These are phyloP conservation scores for Epinephelus fuscoguttatus DNA, from an alignment of 2,113 vertebrate genomes.

Conservation along the genomic window DNA sequence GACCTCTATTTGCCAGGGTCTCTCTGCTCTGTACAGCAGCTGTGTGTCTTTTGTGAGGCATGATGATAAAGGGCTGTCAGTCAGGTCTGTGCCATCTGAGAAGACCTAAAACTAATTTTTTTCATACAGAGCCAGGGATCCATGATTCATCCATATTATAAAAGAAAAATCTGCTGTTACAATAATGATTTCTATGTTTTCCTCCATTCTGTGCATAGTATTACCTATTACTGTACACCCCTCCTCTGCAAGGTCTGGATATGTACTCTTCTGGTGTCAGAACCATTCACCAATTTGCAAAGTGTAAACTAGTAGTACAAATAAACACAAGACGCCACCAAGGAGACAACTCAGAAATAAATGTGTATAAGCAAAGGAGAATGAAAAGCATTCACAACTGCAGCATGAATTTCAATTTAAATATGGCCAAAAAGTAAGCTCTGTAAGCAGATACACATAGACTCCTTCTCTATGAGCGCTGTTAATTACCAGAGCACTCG, in stretches of 20 bases:
- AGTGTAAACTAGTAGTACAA: background rate
- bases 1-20: conserved; percentile 77
- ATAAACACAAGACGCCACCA: background rate
- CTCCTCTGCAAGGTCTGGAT: background rate
- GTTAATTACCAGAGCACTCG: conserved; percentile 89
- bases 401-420: background rate
- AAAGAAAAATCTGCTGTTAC: background rate
- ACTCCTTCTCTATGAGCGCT: background rate
- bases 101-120: conserved; percentile 35
- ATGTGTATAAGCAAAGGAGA: background rate
- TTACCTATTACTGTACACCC: background rate
- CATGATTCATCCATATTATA: background rate
- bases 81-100: conserved; percentile 35
- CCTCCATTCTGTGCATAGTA: background rate
- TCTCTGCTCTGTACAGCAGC: conserved; percentile 45
- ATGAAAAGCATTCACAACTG: background rate
- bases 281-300: background rate
- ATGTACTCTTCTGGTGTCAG: background rate
- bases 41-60: conserved; percentile 59
- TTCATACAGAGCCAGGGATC: conserved; percentile 9
- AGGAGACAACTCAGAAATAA: background rate
- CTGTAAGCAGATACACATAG: background rate
- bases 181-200: background rate
- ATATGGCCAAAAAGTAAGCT: background rate
- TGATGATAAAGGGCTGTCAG: conserved; percentile 53